Evolutionary conservation across 2,888 invertebrate genomes (phyloP), one percentile per base, ranked within the genome.

Genomic region (Ophioninae sp.): DNA sequence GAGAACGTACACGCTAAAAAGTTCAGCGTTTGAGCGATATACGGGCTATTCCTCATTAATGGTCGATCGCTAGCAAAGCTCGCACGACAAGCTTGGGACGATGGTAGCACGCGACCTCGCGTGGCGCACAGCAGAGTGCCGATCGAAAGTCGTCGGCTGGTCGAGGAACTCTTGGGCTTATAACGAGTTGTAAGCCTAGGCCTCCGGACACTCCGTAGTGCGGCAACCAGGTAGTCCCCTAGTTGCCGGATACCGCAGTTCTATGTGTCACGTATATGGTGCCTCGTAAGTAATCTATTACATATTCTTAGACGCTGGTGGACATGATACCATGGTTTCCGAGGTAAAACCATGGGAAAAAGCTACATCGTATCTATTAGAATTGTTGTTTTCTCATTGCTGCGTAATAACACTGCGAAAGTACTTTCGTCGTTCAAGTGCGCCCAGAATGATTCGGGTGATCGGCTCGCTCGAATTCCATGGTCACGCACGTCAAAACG

Each of bases 61-160:
- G 20, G 73, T 79, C 75, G 81, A 79, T 81, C 70, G 59, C 74
- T 21, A 70, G 81, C 44, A 39, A 65, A 75, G 67, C 72, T 81
- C 75, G 84, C 79, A 79, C 78, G 81, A 65, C 78, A 79, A n/a
- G n/a, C 68, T 61, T 44, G 79, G 79, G 74, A 79, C 74, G 77
- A 70, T 74, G 79, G 69, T 68, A 84, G 88, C 89, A 89, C 88
- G 89, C 89, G 88, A 90, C 87, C 87, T 90, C 87, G 89, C 89
- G 88, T 90, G 89, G 87, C 75, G 86, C 85, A 84, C 73, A 74
- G 20, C 65, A 74, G 20, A 62, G 23, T 21, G 77, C 74, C 86
- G 87, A 88, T 89, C 87, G 88, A 88, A 88, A 87, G 88, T 86
- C 85, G 79, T 78, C 78, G 74, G 73, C 75, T 79, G 81, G 81